These are phyloP conservation scores for Ochlodes sylvanus DNA, from an alignment of 2,888 invertebrate genomes.

Conservation along the genomic window DNA sequence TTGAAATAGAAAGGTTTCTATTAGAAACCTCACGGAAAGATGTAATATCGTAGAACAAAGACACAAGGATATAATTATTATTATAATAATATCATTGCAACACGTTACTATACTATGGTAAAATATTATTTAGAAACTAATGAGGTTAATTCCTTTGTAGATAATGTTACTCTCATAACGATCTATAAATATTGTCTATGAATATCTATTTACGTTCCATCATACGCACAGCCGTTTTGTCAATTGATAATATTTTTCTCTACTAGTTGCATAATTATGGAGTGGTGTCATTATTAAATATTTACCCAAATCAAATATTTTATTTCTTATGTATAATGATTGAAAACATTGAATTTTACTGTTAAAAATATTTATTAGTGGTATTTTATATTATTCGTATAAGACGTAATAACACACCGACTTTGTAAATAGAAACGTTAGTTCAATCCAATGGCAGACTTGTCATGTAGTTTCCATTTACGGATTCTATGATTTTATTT, in stretches of 20 bases:
- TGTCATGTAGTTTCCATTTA: slow-evolving; percentile 60
- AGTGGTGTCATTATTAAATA: neutral
- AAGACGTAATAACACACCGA: neutral
- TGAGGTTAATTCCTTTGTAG: slow-evolving; percentile 8
- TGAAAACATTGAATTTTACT: too few relatives aligned
- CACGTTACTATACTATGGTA: too few relatives aligned
- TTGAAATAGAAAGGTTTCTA: too few relatives aligned
- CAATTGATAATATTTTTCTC: neutral
- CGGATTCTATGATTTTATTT: slow-evolving; percentile 55
- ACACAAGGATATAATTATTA: too few relatives aligned
- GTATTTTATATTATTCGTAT: neutral
- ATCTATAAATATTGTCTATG: slow-evolving; percentile 21
- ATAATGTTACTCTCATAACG: neutral
- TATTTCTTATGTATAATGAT: neutral
- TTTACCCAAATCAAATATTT: neutral
- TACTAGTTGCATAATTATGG: too few relatives aligned
- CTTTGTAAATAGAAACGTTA: slow-evolving; percentile 50
- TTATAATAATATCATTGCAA: too few relatives aligned
- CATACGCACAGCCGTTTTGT: neutral
- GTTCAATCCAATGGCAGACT: slow-evolving; percentile 70
- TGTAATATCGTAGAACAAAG: too few relatives aligned
- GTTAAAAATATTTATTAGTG: neutral
- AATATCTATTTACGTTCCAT: slow-evolving; percentile 4
- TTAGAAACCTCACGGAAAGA: too few relatives aligned
- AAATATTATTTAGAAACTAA: neutral